A percentile compares a stretch with the other conserved stretches of the same genome.
Conservation (phyloP, 2,888 invertebrate genomes). For the Phengaris arion region DNA sequence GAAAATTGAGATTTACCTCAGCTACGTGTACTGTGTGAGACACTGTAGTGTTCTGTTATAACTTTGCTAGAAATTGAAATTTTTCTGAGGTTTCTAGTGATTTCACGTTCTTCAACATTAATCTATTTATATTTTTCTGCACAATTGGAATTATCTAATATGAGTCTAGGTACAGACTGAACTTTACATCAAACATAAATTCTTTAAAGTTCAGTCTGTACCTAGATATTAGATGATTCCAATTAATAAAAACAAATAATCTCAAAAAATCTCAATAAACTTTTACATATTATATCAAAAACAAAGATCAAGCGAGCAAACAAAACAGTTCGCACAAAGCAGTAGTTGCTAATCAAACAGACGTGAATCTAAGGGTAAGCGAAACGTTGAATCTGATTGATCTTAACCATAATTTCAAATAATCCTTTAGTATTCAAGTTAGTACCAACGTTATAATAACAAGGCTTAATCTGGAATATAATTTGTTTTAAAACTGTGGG, state of each 20-base stretch:
- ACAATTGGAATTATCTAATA: not conserved
- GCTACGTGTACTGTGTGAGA: not conserved
- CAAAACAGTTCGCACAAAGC: not conserved
- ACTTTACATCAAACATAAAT: too few relatives aligned
- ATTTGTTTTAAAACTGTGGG: conserved; percentile 12
- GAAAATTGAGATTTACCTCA: conserved; percentile 4
- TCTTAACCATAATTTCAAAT: conserved; percentile 10
- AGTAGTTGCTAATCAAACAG: not conserved
- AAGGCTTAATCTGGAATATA: not conserved
- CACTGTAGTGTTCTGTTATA: not conserved
- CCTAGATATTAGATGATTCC: too few relatives aligned
- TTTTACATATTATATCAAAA: too few relatives aligned
- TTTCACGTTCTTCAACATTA: not conserved
- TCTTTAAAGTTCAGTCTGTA: too few relatives aligned
- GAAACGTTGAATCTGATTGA: not conserved
- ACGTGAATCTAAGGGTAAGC: not conserved
- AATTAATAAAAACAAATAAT: too few relatives aligned
- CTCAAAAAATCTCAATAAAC: too few relatives aligned
- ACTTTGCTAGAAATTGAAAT: not conserved
- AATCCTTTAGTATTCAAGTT: not conserved
- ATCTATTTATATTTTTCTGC: not conserved
- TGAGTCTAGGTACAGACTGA: too few relatives aligned
- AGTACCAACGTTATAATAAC: not conserved
- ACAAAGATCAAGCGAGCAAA: not conserved
- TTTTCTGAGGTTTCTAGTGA: not conserved